Evolutionary conservation across 2,888 invertebrate species (phyloP).

Genomic region (Rhogogaster chlorosoma): DNA sequence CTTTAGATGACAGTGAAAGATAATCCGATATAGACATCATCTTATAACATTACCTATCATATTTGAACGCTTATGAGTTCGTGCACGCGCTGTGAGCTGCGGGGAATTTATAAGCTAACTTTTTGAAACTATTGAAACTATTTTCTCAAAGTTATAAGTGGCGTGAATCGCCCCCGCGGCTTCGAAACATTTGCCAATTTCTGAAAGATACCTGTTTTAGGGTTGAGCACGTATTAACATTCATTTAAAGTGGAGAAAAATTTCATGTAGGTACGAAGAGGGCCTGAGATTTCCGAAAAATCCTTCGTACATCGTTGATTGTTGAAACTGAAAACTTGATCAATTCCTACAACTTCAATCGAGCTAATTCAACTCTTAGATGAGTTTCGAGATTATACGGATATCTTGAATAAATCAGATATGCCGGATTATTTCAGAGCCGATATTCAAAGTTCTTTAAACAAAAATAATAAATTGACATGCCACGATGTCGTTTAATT

Average conservation of each 20-base stretch:
- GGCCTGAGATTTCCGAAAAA: not conserved
- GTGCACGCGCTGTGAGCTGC: not conserved
- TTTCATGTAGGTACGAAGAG: not conserved
- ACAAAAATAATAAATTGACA: not conserved
- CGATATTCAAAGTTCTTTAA: not conserved
- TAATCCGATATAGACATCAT: not conserved
- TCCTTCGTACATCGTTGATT: not conserved
- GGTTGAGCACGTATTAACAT: slow-evolving; percentile 18
- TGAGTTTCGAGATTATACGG: slow-evolving; percentile 3
- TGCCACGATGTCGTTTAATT: not conserved
- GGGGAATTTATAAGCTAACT: not conserved
- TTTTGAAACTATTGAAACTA: slow-evolving; percentile 20
- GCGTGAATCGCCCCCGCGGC: not conserved
- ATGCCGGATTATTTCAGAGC: not conserved
- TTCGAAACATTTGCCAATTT: not conserved
- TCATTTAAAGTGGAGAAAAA: not conserved
- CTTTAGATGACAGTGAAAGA: not conserved
- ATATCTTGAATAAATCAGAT: slow-evolving; percentile 10
- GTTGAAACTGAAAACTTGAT: slow-evolving; percentile 12
- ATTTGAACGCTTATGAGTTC: slow-evolving; percentile 7
- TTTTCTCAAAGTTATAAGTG: slow-evolving; percentile 11
- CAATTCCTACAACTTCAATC: slow-evolving; percentile 3
- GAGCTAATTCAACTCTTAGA: not conserved
- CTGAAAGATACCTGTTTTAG: not conserved
- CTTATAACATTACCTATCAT: not conserved